Conservation (phyloP, 2,797 vertebrate species). For the Gephyroberyx darwinii region DNA sequence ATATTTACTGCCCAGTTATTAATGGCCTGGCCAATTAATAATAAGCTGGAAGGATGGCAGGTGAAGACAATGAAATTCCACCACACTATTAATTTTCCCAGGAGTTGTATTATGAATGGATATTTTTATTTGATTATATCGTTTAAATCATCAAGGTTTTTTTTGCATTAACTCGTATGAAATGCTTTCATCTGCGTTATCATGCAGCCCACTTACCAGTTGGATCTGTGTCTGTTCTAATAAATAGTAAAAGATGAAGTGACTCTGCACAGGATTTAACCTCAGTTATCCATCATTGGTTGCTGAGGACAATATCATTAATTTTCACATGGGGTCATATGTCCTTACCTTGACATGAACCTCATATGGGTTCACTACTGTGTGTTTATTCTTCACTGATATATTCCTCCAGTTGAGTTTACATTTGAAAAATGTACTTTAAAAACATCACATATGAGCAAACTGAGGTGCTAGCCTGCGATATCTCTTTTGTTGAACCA, state of each 20-base stretch:
- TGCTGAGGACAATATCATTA: constrained; percentile 61
- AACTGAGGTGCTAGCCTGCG: too few species aligned
- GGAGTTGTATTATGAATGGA: constrained; percentile 41
- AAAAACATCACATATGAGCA: background rate
- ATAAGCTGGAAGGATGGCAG: constrained; percentile 84
- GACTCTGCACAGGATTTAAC: constrained; percentile 45
- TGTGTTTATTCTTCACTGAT: constrained; percentile 47
- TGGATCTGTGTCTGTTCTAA: constrained; percentile 20
- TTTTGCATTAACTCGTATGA: constrained; percentile 19
- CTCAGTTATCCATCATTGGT: constrained; percentile 58
- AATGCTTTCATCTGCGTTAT: constrained; percentile 18
- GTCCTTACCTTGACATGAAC: constrained; percentile 63
- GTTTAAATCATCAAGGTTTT: constrained; percentile 28
- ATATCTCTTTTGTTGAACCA: background rate
- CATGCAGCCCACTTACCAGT: constrained; percentile 7
- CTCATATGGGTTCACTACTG: constrained; percentile 64
- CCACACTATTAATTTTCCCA: constrained; percentile 61
- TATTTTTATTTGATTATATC: constrained; percentile 45
- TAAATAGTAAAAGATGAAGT: constrained; percentile 42
- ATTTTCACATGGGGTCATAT: constrained; percentile 35
- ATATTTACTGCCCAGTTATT: constrained; percentile 95
- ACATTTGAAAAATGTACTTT: constrained; percentile 49
- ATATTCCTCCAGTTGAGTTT: constrained; percentile 18
- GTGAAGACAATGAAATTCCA: constrained; percentile 86
- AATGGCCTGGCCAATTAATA: constrained; percentile 89